Percentiles rank a stretch among this genome's conserved stretches.
phyloP scores from a whole-genome alignment of 2,113 vertebrate species.

The Chaetops frenatus region DNA sequence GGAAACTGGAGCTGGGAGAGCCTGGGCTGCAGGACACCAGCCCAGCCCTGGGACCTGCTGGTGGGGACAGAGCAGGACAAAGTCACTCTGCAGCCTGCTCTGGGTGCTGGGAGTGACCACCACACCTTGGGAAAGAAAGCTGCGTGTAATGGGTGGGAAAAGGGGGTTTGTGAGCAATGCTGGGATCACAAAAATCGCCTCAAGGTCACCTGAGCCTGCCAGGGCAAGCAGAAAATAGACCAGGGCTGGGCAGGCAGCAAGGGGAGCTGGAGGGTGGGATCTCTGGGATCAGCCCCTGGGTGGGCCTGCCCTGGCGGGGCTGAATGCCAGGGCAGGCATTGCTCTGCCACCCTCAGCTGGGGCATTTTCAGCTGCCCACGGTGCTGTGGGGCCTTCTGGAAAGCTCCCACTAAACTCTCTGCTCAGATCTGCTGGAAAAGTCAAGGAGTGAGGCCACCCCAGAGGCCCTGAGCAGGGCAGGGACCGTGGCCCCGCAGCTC shows the following conservation, averaged over 20 bases:
- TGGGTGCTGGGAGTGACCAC: neutral
- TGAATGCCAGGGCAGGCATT: no score
- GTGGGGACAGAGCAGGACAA: neutral
- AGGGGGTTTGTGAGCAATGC: neutral
- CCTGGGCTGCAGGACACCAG: neutral
- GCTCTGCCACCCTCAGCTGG: neutral
- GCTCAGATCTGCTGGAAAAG: neutral
- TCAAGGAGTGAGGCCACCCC: neutral
- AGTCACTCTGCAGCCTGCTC: neutral
- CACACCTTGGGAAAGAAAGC: neutral
- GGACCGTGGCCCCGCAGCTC: rapidly evolving
- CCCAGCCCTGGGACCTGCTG: neutral
- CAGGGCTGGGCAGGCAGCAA: neutral
- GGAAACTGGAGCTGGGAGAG: neutral
- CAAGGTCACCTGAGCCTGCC: neutral
- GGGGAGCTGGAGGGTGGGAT: neutral
- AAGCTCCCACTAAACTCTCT: neutral
- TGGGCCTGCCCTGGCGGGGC: neutral
- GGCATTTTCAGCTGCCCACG: neutral
- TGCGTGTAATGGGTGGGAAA: neutral
- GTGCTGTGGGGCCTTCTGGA: neutral
- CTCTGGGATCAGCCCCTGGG: rapidly evolving
- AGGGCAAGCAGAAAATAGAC: neutral
- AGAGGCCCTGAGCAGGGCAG: neutral
- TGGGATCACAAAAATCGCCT: neutral